Conservation (phyloP, 2,888 invertebrate species). For the Oasisia sp. region DNA sequence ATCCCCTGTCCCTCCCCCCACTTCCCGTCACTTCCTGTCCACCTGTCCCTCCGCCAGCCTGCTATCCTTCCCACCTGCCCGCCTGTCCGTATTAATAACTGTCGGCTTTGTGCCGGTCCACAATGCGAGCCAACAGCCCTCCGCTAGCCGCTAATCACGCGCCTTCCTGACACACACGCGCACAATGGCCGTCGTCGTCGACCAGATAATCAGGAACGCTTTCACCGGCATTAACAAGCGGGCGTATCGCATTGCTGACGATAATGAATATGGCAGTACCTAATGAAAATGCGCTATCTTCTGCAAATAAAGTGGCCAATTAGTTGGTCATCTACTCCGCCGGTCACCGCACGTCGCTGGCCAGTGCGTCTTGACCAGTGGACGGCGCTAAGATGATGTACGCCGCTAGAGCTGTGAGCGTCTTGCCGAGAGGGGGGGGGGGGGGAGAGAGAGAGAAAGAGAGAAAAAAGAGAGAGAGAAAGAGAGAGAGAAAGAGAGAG, state of each 20-base stretch:
- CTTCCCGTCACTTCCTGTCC: slow-evolving; percentile 17
- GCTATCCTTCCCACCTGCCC: background rate
- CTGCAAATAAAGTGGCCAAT: slow-evolving; percentile 12
- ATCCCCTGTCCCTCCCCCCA: background rate
- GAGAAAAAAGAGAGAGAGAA: no score
- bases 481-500: no score
- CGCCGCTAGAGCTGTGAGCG: background rate
- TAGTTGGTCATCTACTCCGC: background rate
- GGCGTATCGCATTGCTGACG: background rate
- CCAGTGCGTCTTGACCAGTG: background rate
- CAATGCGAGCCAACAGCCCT: background rate
- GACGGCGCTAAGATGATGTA: background rate
- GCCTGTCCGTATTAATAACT: slow-evolving; percentile 19
- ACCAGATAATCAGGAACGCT: background rate
- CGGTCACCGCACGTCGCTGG: background rate
- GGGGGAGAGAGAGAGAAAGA: no score
- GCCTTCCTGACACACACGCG: background rate
- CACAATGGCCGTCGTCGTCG: background rate
- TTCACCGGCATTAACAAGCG: slow-evolving; percentile 1
- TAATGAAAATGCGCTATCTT: slow-evolving; percentile 17
- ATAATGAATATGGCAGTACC: slow-evolving; percentile 12
- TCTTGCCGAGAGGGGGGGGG: background rate
- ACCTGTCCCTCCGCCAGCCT: background rate
- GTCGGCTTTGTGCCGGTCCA: background rate
- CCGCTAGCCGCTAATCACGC: background rate